Percentiles rank a stretch among this genome's conserved stretches.
Conservation (phyloP, 2,113 vertebrate genomes). For the Malurus cyaneus region DNA sequence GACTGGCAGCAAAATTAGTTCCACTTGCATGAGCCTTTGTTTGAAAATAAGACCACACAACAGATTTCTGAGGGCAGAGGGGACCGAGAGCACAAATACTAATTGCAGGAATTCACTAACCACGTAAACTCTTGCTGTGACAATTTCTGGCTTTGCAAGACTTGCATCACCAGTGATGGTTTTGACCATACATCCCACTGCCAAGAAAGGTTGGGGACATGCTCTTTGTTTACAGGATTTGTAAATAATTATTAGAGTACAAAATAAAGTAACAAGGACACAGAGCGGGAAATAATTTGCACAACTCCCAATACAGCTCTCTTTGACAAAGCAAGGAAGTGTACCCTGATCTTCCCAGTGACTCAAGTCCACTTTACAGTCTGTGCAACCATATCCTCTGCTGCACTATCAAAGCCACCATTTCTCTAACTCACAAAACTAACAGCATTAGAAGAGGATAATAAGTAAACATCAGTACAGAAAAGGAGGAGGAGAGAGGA, state of each 20-base stretch:
- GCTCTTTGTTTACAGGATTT: background rate
- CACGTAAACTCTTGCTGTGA: background rate
- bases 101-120: background rate
- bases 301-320: background rate
- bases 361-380: background rate
- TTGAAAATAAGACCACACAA: background rate
- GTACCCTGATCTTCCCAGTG: background rate
- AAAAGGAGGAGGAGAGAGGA: background rate
- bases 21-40: background rate
- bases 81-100: background rate
- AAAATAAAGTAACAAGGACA: background rate
- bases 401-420: background rate
- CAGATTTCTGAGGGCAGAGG: background rate
- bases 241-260: background rate
- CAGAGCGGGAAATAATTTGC: background rate
- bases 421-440: background rate
- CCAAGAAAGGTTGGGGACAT: background rate
- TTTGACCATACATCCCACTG: background rate
- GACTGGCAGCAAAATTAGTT: background rate
- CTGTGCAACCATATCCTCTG: background rate
- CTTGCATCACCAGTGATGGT: background rate
- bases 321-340: background rate
- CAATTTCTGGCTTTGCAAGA: background rate
- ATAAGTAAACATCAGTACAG: background rate
- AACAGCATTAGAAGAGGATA: background rate